Evolutionary conservation across 2,888 invertebrate species (phyloP), one percentile per base, ranked within the genome.

Genomic region (Chironomus tentans): DNA sequence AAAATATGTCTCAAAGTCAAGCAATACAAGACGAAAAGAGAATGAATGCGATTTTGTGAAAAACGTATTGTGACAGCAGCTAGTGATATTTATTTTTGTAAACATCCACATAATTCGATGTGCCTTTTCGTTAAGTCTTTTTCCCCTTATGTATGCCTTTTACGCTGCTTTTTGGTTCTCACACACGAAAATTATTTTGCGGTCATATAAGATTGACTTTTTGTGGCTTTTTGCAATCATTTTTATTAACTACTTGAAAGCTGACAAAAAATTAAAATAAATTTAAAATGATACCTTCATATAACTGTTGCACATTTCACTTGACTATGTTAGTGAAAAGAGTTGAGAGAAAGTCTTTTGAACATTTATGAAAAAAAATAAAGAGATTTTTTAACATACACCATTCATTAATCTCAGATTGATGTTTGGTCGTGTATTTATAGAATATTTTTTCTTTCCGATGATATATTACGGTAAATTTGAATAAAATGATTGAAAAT

Each of bases 41-140:
- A 50, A 56, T 56, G 56, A n/a, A 56, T 56, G 56, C 56, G 18
- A 18, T 56, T 38, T 38, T 38, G 38, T 38, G 38, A 68, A 21
- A 69, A 47, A 69, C n/a, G 46, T 70, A 70, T 72, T 61, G 62
- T 72, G 62, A 72, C 72, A 72, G 62, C 61, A 72, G 38, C 61
- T 61, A 72, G 72, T 72, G 72, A 62, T 62, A 61, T 28, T 72
- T 72, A 62, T 72, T 72, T 70, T 72, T 72, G 72, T 72, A 50
- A 70, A 70, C 70, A 70, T 70, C 28, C 50, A 70, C 48, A 70
- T 48, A 70, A 70, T 47, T n/a, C 46, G 46, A 15, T 47, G 12
- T 13, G 21, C n/a, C 10, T 28, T 69, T 46, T 47, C 28, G 68
- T 68, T 24, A 28, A 68, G 28, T 24, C 46, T n/a, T 56, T 38